These are phyloP conservation scores for Camptogramma bilineatum DNA, from an alignment of 2,888 invertebrate species.

Conservation along the genomic window DNA sequence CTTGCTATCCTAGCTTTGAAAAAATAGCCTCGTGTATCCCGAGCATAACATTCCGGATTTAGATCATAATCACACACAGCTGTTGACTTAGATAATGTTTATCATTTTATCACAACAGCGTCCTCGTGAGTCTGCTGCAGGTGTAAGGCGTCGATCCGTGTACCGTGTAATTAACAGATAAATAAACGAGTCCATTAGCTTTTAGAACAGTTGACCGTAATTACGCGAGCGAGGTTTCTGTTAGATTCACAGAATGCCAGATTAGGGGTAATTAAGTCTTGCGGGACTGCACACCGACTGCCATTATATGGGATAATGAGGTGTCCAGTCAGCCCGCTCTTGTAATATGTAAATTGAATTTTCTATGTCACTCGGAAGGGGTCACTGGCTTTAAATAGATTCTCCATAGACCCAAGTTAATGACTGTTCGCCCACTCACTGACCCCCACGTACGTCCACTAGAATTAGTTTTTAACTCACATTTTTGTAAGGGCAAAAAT, in stretches of 20 bases:
- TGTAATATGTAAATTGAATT: conserved; percentile 82
- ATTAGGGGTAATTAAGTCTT: conserved; percentile 82
- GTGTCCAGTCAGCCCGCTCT: conserved; percentile 76
- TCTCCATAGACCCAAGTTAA: conserved; percentile 31
- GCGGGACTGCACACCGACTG: conserved; percentile 72
- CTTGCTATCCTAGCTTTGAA: too few relatives aligned
- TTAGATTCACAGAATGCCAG: conserved; percentile 77
- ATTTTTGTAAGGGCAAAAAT: neutral
- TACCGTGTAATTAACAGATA: conserved; percentile 67
- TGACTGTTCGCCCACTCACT: conserved; percentile 18
- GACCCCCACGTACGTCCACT: conserved; percentile 5
- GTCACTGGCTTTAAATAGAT: conserved; percentile 58
- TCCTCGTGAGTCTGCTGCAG: conserved; percentile 9
- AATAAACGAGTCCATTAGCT: conserved; percentile 76
- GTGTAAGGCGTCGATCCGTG: conserved; percentile 26
- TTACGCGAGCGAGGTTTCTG: conserved; percentile 72
- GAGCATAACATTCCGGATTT: too few relatives aligned
- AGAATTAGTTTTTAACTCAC: neutral
- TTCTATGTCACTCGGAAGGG: conserved; percentile 62
- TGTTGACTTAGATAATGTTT: neutral
- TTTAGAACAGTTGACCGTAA: conserved; percentile 74
- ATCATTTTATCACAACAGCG: conserved; percentile 6
- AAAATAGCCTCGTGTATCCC: too few relatives aligned
- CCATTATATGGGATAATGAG: conserved; percentile 82
- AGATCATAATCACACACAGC: too few relatives aligned